These are phyloP conservation scores for Lasioglossum pauxillum DNA, from an alignment of 2,888 invertebrate species.

Conservation along the genomic window DNA sequence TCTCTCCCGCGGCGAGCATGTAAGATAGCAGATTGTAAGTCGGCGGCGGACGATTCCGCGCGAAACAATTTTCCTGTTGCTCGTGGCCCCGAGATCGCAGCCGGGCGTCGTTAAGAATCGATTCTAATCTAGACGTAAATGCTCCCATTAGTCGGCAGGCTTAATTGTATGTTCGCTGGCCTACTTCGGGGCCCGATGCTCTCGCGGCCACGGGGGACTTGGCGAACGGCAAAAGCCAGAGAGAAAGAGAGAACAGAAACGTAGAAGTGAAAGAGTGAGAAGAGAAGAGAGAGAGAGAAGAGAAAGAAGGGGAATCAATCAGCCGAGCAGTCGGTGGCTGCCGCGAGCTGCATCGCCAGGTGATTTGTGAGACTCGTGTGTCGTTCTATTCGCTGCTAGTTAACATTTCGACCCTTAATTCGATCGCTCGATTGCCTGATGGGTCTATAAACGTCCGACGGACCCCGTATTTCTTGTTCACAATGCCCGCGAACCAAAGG, in stretches of 20 bases:
- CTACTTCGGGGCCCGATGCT: slow-evolving; percentile 29
- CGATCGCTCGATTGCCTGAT: neutral
- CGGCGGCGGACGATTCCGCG: neutral
- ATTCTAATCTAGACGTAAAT: slow-evolving; percentile 40
- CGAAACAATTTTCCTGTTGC: slow-evolving; percentile 16
- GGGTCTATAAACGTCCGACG: slow-evolving; percentile 12
- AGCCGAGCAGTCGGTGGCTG: neutral
- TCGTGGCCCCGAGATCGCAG: slow-evolving; percentile 29
- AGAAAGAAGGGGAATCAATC: slow-evolving; percentile 25
- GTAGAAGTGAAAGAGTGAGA: too few species aligned
- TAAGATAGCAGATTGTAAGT: slow-evolving; percentile 3
- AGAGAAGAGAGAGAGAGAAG: neutral
- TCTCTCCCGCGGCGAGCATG: neutral
- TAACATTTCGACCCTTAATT: slow-evolving; percentile 24
- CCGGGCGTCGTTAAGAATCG: slow-evolving; percentile 29
- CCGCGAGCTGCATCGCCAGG: neutral
- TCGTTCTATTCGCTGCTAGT: slow-evolving; percentile 19
- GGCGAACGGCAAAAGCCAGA: neutral
- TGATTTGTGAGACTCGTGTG: slow-evolving; percentile 9
- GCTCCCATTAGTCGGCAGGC: slow-evolving; percentile 27
- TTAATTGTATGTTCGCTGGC: slow-evolving; percentile 49
- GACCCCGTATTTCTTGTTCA: neutral
- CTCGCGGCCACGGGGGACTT: neutral
- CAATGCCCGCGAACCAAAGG: neutral
- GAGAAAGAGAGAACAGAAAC: neutral